Evolutionary conservation across 1,140 invertebrate genomes (phyloP).

Genomic region (Fopius arisanus): DNA sequence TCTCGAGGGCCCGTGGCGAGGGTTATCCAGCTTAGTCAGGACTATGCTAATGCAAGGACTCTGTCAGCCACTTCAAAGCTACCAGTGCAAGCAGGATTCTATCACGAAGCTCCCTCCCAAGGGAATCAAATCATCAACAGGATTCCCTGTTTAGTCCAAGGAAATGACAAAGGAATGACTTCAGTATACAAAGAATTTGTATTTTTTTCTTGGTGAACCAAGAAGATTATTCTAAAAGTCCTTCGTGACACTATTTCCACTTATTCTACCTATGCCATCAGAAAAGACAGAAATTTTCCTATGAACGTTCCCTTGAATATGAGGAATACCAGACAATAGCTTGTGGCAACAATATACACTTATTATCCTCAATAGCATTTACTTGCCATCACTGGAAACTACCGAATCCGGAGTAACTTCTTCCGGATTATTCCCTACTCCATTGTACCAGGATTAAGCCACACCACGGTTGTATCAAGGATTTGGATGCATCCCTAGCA

Average conservation of each 20-base stretch:
- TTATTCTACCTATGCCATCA: too few relatives aligned
- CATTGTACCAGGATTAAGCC: not conserved
- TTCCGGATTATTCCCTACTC: not conserved
- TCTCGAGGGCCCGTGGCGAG: slow-evolving; percentile 14
- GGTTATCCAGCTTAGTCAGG: slow-evolving; percentile 32
- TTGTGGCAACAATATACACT: not conserved
- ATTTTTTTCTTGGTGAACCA: too few relatives aligned
- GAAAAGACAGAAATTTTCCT: too few relatives aligned
- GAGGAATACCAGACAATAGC: not conserved
- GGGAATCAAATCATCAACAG: not conserved
- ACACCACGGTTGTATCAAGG: slow-evolving; percentile 42
- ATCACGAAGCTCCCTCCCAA: not conserved
- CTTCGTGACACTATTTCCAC: too few relatives aligned
- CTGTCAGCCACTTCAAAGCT: slow-evolving; percentile 20
- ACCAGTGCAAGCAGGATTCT: slow-evolving; percentile 11
- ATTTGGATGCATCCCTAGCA: slow-evolving; percentile 29
- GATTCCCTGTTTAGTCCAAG: not conserved
- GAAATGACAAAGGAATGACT: not conserved
- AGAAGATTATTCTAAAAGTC: too few relatives aligned
- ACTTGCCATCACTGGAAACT: not conserved
- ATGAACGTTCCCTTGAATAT: too few relatives aligned
- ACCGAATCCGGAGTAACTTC: slow-evolving; percentile 34
- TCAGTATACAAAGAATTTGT: too few relatives aligned
- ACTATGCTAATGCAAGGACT: slow-evolving; percentile 34
- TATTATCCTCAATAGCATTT: not conserved